Conservation (phyloP, 2,888 invertebrate genomes). For the Clanis bilineata region DNA sequence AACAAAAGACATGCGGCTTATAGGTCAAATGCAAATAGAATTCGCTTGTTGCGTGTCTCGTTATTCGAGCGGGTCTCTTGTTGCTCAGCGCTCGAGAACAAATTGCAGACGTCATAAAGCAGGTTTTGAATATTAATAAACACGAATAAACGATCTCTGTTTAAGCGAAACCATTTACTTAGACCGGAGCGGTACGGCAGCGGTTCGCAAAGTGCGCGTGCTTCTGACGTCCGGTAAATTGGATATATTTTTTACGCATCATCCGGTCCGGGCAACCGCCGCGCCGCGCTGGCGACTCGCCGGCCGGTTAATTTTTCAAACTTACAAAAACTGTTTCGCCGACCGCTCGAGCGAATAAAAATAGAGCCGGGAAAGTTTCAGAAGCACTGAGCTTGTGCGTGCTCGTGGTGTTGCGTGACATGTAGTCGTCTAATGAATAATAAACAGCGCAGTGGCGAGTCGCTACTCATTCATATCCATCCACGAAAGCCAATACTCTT, state of each 20-base stretch:
- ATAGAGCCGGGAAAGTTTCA: slow-evolving; percentile 60
- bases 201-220: slow-evolving; percentile 53
- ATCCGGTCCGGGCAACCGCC: slow-evolving; percentile 24
- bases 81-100: slow-evolving; percentile 59
- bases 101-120: slow-evolving; percentile 69
- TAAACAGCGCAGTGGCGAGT: slow-evolving; percentile 74
- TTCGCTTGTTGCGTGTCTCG: slow-evolving; percentile 69
- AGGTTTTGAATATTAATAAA: slow-evolving; percentile 73
- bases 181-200: slow-evolving; percentile 23
- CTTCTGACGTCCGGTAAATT: slow-evolving; percentile 48
- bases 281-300: slow-evolving; percentile 21
- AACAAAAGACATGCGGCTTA: slow-evolving; percentile 57
- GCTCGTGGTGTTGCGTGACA: slow-evolving; percentile 74
- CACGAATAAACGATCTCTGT: slow-evolving; percentile 60
- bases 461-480: slow-evolving; percentile 77
- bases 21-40: slow-evolving; percentile 76
- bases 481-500: slow-evolving; percentile 70
- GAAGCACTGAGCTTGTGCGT: slow-evolving; percentile 71
- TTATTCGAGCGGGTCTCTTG: slow-evolving; percentile 57
- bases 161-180: slow-evolving; percentile 49
- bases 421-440: slow-evolving; percentile 78
- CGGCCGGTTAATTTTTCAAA: slow-evolving; percentile 21
- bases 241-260: slow-evolving; percentile 40
- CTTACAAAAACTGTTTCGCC: slow-evolving; percentile 27
- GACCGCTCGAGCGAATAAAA: slow-evolving; percentile 30